These are phyloP conservation scores for Saturnia pavonia DNA, from an alignment of 2,888 invertebrate genomes.

Conservation along the genomic window DNA sequence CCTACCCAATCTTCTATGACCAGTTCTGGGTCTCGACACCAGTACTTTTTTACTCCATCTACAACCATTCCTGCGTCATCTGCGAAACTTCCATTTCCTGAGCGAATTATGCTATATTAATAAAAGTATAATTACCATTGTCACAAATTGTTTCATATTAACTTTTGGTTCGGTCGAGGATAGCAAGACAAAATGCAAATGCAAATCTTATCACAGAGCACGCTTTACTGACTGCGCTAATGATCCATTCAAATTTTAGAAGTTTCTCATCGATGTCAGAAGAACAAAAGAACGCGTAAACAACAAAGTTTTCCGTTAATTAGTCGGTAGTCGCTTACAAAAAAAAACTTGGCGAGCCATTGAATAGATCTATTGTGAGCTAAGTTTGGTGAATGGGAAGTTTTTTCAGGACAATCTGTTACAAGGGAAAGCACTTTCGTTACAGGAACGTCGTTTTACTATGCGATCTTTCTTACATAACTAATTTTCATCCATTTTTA, in stretches of 20 bases:
- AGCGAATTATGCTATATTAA: too few species aligned
- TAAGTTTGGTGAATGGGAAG: constrained; percentile 37
- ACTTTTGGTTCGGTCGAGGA: too few species aligned
- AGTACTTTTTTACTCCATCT: too few species aligned
- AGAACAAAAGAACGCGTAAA: constrained; percentile 38
- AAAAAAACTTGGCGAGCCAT: constrained; percentile 36
- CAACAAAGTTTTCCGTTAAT: constrained; percentile 41
- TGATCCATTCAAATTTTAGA: constrained; percentile 4
- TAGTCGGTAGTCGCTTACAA: constrained; percentile 26
- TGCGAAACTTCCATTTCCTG: too few species aligned
- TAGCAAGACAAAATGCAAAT: too few species aligned
- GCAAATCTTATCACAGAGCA: background rate
- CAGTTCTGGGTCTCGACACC: too few species aligned
- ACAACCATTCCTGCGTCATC: too few species aligned
- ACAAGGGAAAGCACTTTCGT: constrained; percentile 53
- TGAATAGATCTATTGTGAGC: constrained; percentile 36
- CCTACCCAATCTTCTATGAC: too few species aligned
- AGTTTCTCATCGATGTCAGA: background rate
- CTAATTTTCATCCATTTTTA: too few species aligned
- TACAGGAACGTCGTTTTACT: constrained; percentile 21
- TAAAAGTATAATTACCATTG: too few species aligned
- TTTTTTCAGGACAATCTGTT: constrained; percentile 38
- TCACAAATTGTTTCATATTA: too few species aligned
- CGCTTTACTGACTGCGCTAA: background rate
- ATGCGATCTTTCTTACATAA: constrained; percentile 8